phyloP scores from a whole-genome alignment of 2,797 vertebrate species.

The Melanotaenia maccullochi region DNA sequence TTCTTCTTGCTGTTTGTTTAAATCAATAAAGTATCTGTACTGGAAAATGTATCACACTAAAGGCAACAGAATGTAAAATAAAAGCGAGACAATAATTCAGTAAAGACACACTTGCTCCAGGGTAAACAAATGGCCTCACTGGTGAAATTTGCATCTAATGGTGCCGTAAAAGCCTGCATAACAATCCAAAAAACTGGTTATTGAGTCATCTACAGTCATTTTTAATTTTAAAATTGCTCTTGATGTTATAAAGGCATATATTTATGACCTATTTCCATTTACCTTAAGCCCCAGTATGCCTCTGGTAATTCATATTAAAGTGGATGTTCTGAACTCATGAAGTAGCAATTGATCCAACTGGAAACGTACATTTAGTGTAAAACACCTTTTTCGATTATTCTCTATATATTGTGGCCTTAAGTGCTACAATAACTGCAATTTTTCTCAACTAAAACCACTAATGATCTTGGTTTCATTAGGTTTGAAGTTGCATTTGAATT shows the following conservation, averaged over 20 bases:
- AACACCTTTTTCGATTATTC: neutral
- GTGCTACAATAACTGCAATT: neutral
- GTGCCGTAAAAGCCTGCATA: conserved; percentile 25
- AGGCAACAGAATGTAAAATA: conserved; percentile 26
- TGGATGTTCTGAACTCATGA: conserved; percentile 21
- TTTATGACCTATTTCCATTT: conserved; percentile 52
- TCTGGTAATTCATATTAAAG: conserved; percentile 34
- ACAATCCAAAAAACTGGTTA: conserved; percentile 44
- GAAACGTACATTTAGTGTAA: conserved; percentile 1
- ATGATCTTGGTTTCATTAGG: conserved; percentile 31
- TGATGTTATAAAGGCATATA: conserved; percentile 31
- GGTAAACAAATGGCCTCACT: conserved; percentile 26
- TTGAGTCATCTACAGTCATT: conserved; percentile 51
- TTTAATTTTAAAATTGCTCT: conserved; percentile 39
- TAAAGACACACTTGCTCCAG: conserved; percentile 23
- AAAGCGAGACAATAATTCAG: conserved; percentile 24
- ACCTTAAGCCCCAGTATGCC: conserved; percentile 30
- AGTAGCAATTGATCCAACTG: conserved; percentile 24
- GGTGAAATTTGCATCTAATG: conserved; percentile 49
- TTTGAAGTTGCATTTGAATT: conserved; percentile 43
- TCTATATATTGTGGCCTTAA: neutral
- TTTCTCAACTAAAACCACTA: conserved; percentile 19
- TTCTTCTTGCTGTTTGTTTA: neutral
- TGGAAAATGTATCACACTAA: conserved; percentile 18
- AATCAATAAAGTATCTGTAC: conserved; percentile 19